Evolutionary conservation across 2,113 vertebrate genomes (phyloP), one percentile per base, ranked within the genome.

Genomic region (Pogona vitticeps): DNA sequence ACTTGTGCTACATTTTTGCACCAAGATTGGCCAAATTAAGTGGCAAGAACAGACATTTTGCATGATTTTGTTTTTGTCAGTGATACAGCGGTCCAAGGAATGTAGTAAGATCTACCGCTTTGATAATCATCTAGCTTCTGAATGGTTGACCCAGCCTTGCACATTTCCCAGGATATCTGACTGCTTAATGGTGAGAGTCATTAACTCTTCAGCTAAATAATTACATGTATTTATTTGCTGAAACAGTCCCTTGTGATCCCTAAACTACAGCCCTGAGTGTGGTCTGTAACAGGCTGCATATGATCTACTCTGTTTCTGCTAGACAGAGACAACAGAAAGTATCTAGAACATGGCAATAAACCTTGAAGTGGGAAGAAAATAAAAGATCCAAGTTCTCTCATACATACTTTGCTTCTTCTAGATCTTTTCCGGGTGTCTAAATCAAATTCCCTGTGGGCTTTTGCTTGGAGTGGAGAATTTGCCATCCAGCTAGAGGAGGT

Each of bases 401-500:
- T 4, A 18, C 80, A 70, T 31, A 46, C 10, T 56, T 52, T 46
- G 28, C 14, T 18, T 0, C 0, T 36, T 63, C n/a, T 73, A 18
- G 0, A 81, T 76, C 83, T n/a, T 59, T 76, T 65, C 46, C 10
- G 5, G 5, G 5, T 52, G 5, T 52, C 46, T 52, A 52, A 89
- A 90, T 12, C 76, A 4, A 89, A 88, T 79, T 72, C 75, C 40
- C 46, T 88, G 46, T 36, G 91, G 61, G 63, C 61, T 82, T 88
- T 78, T 8, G 63, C 42, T 67, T 89, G 75, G 82, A 89, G n/a
- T 0, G 0, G 1, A 88, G 71, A 38, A 87, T 86, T 88, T 91
- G 76, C 76, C 6, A 1, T 4, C 0, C 86, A 77, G 84, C 82
- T 86, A 90, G 79, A 94, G 83, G 89, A 90, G 89, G 83, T 65